Evolutionary conservation across 1,140 invertebrate species (phyloP).

Genomic region (Leptopilina clavipes): DNA sequence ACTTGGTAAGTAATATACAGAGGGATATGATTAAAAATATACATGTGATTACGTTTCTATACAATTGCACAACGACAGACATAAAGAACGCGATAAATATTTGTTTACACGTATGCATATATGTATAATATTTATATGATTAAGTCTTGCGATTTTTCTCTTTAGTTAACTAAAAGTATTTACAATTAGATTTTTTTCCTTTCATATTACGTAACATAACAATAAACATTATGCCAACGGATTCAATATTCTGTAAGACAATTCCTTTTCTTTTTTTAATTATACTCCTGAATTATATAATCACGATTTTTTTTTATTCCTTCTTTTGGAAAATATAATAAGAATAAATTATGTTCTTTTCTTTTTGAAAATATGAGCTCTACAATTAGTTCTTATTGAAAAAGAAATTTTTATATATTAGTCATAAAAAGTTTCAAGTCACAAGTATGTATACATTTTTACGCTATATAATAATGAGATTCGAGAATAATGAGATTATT

Average conservation of each 20-base stretch:
- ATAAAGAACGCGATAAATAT: conserved; percentile 18
- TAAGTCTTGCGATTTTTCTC: conserved; percentile 4
- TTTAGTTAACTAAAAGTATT: conserved; percentile 16
- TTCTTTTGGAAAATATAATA: neutral
- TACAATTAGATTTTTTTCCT: conserved; percentile 8
- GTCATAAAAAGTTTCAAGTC: neutral
- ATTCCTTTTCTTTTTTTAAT: conserved; percentile 1
- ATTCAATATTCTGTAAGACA: conserved; percentile 7
- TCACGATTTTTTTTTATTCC: neutral
- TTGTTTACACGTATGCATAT: conserved; percentile 54
- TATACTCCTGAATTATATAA: neutral
- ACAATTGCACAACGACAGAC: conserved; percentile 47
- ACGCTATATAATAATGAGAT: neutral
- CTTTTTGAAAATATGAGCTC: neutral
- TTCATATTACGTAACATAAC: neutral
- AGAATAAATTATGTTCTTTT: no score
- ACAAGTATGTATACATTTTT: neutral
- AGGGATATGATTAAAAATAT: conserved; percentile 42
- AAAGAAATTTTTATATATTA: neutral
- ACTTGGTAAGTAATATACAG: conserved; percentile 9
- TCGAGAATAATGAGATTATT: neutral
- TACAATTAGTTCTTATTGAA: neutral
- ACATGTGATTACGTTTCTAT: conserved; percentile 53
- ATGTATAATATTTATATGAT: conserved; percentile 57
- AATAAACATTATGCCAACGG: conserved; percentile 9